Percentiles rank a stretch among this genome's conserved stretches.
phyloP scores from a whole-genome alignment of 2,888 invertebrate species.

The Meandrusa payeni region DNA sequence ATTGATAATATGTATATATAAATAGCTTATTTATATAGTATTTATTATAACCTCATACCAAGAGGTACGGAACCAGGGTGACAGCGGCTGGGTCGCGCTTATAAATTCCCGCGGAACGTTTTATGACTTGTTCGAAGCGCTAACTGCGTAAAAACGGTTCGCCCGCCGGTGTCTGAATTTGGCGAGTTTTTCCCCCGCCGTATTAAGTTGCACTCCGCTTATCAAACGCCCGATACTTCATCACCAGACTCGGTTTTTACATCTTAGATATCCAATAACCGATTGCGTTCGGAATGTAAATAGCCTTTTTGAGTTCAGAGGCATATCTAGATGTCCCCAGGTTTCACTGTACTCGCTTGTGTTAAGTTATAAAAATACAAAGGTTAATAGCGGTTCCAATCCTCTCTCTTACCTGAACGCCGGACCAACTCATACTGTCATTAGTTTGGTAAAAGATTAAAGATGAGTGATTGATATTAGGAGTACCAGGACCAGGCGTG shows the following conservation, averaged over 20 bases:
- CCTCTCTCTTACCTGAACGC: too few species aligned
- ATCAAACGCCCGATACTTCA: conserved; percentile 28
- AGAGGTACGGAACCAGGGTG: conserved; percentile 31
- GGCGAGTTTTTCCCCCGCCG: conserved; percentile 38
- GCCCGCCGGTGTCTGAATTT: conserved; percentile 38
- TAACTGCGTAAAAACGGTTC: conserved; percentile 31
- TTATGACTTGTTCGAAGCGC: conserved; percentile 46
- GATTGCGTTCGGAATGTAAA: conserved; percentile 14
- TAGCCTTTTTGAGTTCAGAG: conserved; percentile 13
- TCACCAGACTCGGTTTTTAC: conserved; percentile 9
- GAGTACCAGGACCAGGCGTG: too few species aligned
- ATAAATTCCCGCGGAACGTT: conserved; percentile 38
- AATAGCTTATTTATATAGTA: too few species aligned
- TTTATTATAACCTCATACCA: too few species aligned
- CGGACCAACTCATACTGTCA: too few species aligned
- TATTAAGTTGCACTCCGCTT: conserved; percentile 35
- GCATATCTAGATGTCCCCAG: neutral
- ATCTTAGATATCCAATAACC: conserved; percentile 7
- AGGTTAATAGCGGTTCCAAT: too few species aligned
- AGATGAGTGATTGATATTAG: too few species aligned
- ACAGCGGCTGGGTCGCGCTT: conserved; percentile 27
- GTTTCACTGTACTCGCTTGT: neutral
- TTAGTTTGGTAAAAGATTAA: too few species aligned
- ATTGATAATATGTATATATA: too few species aligned
- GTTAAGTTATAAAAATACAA: too few species aligned